Conservation (phyloP, 2,888 invertebrate genomes). For the Heliconius erato region DNA sequence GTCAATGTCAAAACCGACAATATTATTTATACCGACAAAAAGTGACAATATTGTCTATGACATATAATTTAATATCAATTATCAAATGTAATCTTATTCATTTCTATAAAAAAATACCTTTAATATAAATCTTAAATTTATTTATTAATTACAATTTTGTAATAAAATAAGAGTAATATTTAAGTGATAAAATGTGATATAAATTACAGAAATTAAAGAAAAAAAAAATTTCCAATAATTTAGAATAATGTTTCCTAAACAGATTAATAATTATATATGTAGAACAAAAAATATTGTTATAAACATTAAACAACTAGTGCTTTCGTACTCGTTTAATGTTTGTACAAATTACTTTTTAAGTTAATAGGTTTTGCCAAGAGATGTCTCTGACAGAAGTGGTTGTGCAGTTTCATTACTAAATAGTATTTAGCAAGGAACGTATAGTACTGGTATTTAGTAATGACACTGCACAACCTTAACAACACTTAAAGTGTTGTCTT, state of each 20-base stretch:
- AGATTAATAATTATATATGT: not conserved
- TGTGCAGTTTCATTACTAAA: not conserved
- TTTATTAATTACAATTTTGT: no score
- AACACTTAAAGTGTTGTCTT: no score
- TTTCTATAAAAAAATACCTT: no score
- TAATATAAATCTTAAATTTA: no score
- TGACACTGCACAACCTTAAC: no score
- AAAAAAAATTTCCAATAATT: not conserved
- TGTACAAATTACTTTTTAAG: not conserved
- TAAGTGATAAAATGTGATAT: not conserved
- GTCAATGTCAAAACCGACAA: conserved; percentile 19
- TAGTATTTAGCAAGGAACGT: not conserved
- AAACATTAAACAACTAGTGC: no score
- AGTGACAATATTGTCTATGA: not conserved
- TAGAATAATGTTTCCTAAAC: not conserved
- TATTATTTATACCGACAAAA: no score
- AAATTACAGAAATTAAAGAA: not conserved
- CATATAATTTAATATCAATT: not conserved
- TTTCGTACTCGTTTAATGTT: not conserved
- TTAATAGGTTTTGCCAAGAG: not conserved
- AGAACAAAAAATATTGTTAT: not conserved
- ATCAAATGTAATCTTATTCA: not conserved
- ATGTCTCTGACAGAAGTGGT: not conserved
- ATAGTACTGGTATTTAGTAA: no score
- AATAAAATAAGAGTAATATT: no score